Base-by-base conservation (phyloP, 2,113 vertebrate genomes). In the Oreotrochilus melanogaster region DNA sequence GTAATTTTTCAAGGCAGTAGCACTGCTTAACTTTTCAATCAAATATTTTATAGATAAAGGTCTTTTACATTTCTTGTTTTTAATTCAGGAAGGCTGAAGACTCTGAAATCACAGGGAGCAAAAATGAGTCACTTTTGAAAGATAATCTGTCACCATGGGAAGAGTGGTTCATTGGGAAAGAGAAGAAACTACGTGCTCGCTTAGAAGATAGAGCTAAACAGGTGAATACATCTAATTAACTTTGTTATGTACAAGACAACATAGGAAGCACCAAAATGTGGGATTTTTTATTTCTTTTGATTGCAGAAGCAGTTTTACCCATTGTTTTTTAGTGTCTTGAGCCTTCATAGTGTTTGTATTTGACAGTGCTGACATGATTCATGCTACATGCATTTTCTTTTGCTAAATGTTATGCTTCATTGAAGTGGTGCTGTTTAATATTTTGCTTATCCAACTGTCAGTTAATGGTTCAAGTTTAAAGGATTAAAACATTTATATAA, bases 151-250 rank as follows among this genome's bases (percentile, higher is more conserved):
- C 98, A 84, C 98, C 99, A 0, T 99, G 99, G 99, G 98, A 99
- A 96, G 82, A 98, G 85, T 99, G 99, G 99, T 98, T 99, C 89
- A 95, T 99, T 82, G 98, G 97, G 94, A 99, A 99, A 97, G 98
- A 99, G 88, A 99, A 97, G 97, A 98, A 98, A 58, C 98, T 99
- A 10, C 98, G 98, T 28, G 92, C 97, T 48, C 98, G 97, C 93
- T 83, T 98, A n/a, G 98, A 98, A 53, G 98, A 97, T 71, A 98
- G 97, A 97, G 96, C 98, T 71, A 94, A 98, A 28, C 97, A 99
- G 98, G 99, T 98, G 98, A 97, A 58, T 86, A 18, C 31, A 33
- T 66, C 50, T 11, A 9, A 1, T 24, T 78, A 25, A 24, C 54
- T 45, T 87, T 61, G 78, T 64, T 50, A 70, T 75, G 42, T 79